phyloP scores from a whole-genome alignment of 2,797 vertebrate genomes.

The Hoplostethus atlanticus region DNA sequence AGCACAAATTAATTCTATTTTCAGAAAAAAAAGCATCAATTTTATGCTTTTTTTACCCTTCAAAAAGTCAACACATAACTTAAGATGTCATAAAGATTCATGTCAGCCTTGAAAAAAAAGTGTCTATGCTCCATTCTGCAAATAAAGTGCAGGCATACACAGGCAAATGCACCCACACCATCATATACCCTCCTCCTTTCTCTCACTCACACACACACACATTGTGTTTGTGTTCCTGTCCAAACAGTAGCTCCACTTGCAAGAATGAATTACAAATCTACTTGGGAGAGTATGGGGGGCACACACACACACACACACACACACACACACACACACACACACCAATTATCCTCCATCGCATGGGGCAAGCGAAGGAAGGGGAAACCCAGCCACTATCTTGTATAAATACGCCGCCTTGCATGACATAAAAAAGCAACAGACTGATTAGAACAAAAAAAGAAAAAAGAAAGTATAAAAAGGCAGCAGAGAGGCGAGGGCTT shows the following conservation, averaged over 20 bases:
- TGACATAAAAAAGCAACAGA: slow-evolving; percentile 81
- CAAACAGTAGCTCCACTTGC: slow-evolving; percentile 46
- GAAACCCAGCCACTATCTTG: slow-evolving; percentile 81
- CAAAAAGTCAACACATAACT: too few relatives aligned
- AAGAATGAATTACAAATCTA: slow-evolving; percentile 42
- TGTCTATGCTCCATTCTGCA: too few relatives aligned
- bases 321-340: slow-evolving; percentile 43
- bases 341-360: slow-evolving; percentile 82
- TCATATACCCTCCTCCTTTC: background rate
- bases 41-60: too few relatives aligned
- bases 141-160: background rate
- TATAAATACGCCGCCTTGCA: slow-evolving; percentile 81
- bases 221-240: slow-evolving; percentile 50
- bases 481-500: slow-evolving; percentile 40
- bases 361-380: slow-evolving; percentile 59
- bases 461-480: slow-evolving; percentile 50
- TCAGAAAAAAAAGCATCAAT: too few relatives aligned
- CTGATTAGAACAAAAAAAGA: slow-evolving; percentile 65
- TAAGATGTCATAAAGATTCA: too few relatives aligned
- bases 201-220: slow-evolving; percentile 6
- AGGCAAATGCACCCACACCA: background rate
- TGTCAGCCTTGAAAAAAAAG: too few relatives aligned
- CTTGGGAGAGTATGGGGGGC: slow-evolving; percentile 28
- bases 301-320: slow-evolving; percentile 14
- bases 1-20: too few relatives aligned